phyloP scores from a whole-genome alignment of 2,113 vertebrate genomes.

The Pavo muticus region DNA sequence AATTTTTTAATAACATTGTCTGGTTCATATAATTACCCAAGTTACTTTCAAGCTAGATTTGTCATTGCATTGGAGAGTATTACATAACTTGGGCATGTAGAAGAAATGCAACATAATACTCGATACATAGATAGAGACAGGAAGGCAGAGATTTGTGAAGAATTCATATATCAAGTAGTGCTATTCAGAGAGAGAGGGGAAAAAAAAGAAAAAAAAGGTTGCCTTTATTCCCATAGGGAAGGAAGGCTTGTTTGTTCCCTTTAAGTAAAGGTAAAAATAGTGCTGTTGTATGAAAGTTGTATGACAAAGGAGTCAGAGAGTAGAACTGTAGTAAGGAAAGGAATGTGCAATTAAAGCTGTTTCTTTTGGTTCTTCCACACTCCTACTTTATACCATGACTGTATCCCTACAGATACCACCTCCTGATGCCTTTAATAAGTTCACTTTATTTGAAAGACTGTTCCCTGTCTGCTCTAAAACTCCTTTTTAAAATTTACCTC shows the following conservation, averaged over 20 bases:
- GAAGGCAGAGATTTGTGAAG: not conserved
- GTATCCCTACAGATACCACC: not conserved
- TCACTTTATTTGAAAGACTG: not conserved
- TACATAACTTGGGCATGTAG: not conserved
- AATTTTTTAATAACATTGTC: not conserved
- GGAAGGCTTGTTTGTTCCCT: not conserved
- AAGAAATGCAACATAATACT: not conserved
- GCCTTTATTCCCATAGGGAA: not conserved
- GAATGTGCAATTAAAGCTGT: not conserved
- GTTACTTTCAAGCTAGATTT: not conserved
- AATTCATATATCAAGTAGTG: not conserved
- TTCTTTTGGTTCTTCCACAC: not conserved
- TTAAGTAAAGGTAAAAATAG: conserved; percentile 11
- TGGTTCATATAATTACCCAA: conserved; percentile 8
- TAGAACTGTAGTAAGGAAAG: not conserved
- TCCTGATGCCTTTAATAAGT: conserved; percentile 24
- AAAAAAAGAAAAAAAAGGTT: not conserved
- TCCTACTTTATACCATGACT: not conserved
- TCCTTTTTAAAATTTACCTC: not conserved
- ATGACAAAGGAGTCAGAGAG: not conserved
- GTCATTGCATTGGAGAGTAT: not conserved
- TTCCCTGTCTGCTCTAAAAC: conserved; percentile 2
- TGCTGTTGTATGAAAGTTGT: not conserved
- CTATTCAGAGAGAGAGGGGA: not conserved
- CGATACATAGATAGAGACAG: not conserved